These are phyloP conservation scores for Entomyzon cyanotis DNA, from an alignment of 2,113 vertebrate species.

Conservation along the genomic window DNA sequence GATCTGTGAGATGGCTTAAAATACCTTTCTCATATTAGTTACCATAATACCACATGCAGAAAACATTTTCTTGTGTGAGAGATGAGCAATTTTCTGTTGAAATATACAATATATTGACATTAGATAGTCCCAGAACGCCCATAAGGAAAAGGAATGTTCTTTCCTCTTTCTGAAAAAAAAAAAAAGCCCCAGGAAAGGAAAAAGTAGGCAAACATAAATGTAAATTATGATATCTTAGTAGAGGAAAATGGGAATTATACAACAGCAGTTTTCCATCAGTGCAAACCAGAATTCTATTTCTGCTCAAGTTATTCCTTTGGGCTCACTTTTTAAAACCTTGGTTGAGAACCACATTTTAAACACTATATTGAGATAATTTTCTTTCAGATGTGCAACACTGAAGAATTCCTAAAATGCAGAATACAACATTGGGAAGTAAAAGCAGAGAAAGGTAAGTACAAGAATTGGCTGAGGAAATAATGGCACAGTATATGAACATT, in stretches of 20 bases:
- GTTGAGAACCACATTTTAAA: conserved; percentile 14
- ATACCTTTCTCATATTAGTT: neutral
- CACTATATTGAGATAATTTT: neutral
- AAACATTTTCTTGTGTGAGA: neutral
- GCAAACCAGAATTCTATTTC: neutral
- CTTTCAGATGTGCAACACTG: neutral
- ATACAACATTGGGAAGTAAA: neutral
- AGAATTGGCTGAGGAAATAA: neutral
- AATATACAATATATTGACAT: neutral
- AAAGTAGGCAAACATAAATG: neutral
- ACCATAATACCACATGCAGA: neutral
- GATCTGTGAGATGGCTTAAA: neutral
- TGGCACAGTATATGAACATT: neutral
- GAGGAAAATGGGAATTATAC: neutral
- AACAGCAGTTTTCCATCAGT: neutral
- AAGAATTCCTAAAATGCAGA: conserved; percentile 6
- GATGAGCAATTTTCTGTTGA: neutral
- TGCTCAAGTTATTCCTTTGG: neutral
- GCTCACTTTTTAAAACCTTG: conserved; percentile 33
- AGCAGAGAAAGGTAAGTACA: neutral
- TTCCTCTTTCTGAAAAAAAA: neutral
- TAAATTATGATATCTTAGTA: neutral
- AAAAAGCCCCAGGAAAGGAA: neutral
- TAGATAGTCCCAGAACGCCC: neutral
- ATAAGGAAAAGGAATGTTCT: neutral